A percentile compares a stretch with the other conserved stretches of the same genome.
Conservation (phyloP, 2,888 invertebrate genomes). For the Aspidiotus destructor region DNA sequence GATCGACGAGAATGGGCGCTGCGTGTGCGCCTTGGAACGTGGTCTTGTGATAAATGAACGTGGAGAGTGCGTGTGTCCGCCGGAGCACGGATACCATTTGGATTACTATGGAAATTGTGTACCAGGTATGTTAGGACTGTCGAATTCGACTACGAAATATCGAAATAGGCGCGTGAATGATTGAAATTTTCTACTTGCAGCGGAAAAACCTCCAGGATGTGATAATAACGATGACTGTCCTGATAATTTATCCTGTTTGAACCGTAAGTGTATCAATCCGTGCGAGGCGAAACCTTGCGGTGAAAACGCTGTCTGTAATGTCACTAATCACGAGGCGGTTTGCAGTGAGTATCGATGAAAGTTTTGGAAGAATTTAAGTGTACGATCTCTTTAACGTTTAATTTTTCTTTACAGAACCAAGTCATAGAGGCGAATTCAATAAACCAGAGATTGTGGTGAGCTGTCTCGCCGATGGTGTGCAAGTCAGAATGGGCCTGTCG, state of each 20-base stretch:
- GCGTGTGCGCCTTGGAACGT: constrained; percentile 68
- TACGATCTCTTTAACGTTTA: background rate
- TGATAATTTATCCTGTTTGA: constrained; percentile 66
- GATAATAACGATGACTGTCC: constrained; percentile 63
- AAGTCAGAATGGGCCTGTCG: constrained; percentile 66
- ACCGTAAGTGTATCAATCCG: constrained; percentile 68
- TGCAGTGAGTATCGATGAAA: constrained; percentile 46
- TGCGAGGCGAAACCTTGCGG: constrained; percentile 66
- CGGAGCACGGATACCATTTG: constrained; percentile 56
- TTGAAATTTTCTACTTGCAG: constrained; percentile 35
- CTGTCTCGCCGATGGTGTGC: constrained; percentile 83
- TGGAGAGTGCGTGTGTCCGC: constrained; percentile 65
- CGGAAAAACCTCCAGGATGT: constrained; percentile 49
- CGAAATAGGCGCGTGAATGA: background rate
- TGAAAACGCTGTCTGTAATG: constrained; percentile 65
- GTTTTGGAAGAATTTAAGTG: background rate
- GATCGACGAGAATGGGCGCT: constrained; percentile 65
- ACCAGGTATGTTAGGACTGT: constrained; percentile 40
- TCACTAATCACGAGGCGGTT: constrained; percentile 62
- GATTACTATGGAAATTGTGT: constrained; percentile 54
- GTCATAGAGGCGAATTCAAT: constrained; percentile 62
- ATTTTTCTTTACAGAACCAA: constrained; percentile 41
- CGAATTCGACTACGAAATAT: background rate
- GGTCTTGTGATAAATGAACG: constrained; percentile 69
- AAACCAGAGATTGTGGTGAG: constrained; percentile 76